A percentile compares a stretch with the other conserved stretches of the same genome.
Conservation (phyloP, 2,113 vertebrate species). For the Paraplagusia blochii region DNA sequence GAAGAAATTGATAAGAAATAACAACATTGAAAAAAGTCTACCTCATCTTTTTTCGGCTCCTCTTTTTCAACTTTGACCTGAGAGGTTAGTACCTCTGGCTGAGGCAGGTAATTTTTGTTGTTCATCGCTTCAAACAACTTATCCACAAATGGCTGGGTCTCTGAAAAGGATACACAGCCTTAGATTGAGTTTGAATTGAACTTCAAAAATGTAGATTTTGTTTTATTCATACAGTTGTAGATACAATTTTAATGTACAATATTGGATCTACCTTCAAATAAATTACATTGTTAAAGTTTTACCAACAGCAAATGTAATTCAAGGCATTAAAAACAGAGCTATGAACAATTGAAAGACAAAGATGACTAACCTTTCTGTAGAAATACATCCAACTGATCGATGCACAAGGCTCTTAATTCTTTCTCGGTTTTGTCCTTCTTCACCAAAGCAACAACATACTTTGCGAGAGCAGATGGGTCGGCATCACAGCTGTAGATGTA, state of each 20-base stretch:
- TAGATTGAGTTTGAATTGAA: too few relatives aligned
- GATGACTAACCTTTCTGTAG: slow-evolving; percentile 91
- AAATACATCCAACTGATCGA: slow-evolving; percentile 98
- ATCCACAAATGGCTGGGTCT: slow-evolving; percentile 96
- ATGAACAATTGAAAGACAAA: not conserved
- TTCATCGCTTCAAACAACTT: slow-evolving; percentile 97
- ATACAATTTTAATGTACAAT: too few relatives aligned
- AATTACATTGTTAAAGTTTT: too few relatives aligned
- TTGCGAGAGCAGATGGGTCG: slow-evolving; percentile 96
- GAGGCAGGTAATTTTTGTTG: slow-evolving; percentile 95
- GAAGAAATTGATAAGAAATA: too few relatives aligned
- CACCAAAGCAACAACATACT: slow-evolving; percentile 97
- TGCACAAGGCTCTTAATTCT: slow-evolving; percentile 94
- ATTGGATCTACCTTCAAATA: too few relatives aligned
- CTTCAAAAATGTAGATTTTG: too few relatives aligned
- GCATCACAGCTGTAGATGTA: slow-evolving; percentile 88
- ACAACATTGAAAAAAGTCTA: slow-evolving; percentile 15
- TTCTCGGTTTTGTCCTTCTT: slow-evolving; percentile 98
- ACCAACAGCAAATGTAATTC: too few relatives aligned
- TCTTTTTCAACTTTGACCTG: slow-evolving; percentile 87
- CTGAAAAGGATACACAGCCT: slow-evolving; percentile 64
- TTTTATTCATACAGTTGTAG: too few relatives aligned
- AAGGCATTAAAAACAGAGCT: not conserved
- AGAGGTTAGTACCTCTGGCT: slow-evolving; percentile 78
- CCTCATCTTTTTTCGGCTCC: slow-evolving; percentile 89